Evolutionary conservation across 2,113 vertebrate genomes (phyloP).

Genomic region (Nymphicus hollandicus): DNA sequence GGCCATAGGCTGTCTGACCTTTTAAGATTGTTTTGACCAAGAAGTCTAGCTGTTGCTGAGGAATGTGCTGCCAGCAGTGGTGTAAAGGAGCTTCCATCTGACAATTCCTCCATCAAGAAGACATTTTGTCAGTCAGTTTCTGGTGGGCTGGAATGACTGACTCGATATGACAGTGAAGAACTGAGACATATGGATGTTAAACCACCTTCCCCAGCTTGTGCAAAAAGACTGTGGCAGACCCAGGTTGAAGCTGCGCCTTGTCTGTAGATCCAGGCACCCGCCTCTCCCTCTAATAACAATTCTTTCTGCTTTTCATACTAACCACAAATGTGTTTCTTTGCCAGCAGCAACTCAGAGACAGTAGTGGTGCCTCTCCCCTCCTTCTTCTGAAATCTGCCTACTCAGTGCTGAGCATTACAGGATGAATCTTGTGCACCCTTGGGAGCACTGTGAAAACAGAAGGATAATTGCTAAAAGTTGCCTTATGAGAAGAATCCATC

Average conservation of each 20-base stretch:
- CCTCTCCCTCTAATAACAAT: neutral
- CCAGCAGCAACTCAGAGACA: neutral
- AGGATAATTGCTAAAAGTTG: neutral
- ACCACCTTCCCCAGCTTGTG: accelerated
- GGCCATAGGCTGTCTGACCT: neutral
- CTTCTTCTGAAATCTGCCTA: neutral
- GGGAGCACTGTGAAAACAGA: neutral
- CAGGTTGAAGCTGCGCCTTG: neutral
- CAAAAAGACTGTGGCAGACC: neutral
- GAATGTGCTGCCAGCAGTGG: neutral
- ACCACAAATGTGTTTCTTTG: neutral
- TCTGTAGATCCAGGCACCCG: neutral
- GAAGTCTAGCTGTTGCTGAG: neutral
- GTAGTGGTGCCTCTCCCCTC: neutral
- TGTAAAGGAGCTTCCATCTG: neutral
- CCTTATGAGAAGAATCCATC: neutral
- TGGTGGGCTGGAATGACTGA: neutral
- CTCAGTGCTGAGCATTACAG: neutral
- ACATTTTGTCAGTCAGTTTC: neutral
- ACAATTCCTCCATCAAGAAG: neutral
- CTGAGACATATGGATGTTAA: neutral
- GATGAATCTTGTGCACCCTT: neutral
- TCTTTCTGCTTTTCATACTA: neutral
- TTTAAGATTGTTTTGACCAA: neutral
- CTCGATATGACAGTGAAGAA: neutral